Conservation (phyloP, 2,113 vertebrate genomes). For the Bothrops jararaca region DNA sequence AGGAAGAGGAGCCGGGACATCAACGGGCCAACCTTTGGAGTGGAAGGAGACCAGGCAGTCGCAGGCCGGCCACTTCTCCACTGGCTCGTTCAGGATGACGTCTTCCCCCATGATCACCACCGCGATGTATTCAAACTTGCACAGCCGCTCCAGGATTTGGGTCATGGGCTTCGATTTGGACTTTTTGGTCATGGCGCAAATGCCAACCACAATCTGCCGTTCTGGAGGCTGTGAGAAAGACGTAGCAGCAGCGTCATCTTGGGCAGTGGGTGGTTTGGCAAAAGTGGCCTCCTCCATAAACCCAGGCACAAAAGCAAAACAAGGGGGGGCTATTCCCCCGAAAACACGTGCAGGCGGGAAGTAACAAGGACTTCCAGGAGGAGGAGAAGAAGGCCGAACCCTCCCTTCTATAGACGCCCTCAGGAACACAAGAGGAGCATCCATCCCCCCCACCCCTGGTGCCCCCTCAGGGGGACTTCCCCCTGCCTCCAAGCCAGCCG, state of each 20-base stretch:
- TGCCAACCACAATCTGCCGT: conserved; percentile 92
- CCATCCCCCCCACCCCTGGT: rapidly evolving
- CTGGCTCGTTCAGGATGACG: conserved; percentile 90
- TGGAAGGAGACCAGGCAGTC: conserved; percentile 98
- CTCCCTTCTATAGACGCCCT: not conserved
- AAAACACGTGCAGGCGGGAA: too few relatives aligned
- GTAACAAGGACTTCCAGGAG: too few relatives aligned
- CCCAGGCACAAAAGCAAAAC: not conserved
- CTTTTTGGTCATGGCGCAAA: conserved; percentile 99
- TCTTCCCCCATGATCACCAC: conserved; percentile 98
- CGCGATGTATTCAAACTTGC: conserved; percentile 95
- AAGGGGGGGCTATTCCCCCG: not conserved
- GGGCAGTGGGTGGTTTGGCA: too few relatives aligned
- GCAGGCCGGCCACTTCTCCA: conserved; percentile 95
- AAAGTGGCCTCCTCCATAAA: not conserved
- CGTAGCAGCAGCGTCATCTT: not conserved
- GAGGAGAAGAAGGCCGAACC: not conserved
- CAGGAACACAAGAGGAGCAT: not conserved
- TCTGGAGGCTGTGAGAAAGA: conserved; percentile 81
- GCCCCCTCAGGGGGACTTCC: not conserved
- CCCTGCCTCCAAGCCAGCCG: too few relatives aligned
- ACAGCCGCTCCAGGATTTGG: conserved; percentile 95
- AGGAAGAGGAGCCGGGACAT: not conserved
- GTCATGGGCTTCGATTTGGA: conserved; percentile 99
- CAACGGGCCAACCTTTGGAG: conserved; percentile 85